A percentile compares a stretch with the other conserved stretches of the same genome.
phyloP scores from a whole-genome alignment of 2,113 vertebrate species.

The Ameiurus melas region DNA sequence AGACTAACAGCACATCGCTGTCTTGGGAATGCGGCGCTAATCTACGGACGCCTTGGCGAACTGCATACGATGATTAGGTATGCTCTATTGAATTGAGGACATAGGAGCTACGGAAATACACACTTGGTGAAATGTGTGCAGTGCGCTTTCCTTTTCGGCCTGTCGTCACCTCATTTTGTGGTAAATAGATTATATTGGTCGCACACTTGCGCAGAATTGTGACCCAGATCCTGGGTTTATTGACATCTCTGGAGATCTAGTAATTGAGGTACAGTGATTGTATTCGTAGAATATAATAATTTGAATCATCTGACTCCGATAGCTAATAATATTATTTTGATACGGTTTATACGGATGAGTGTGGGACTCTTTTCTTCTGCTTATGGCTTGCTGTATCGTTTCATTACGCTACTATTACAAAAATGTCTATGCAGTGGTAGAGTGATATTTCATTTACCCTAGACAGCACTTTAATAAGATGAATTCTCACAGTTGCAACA shows the following conservation, averaged over 20 bases:
- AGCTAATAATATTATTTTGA: not conserved
- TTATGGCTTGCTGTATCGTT: not conserved
- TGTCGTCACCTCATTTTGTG: not conserved
- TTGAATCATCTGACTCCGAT: not conserved
- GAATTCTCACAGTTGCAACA: not conserved
- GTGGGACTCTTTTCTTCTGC: not conserved
- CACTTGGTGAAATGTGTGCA: not conserved
- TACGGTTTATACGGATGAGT: no score
- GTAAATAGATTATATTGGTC: not conserved
- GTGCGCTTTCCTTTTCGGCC: not conserved
- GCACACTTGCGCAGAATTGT: not conserved
- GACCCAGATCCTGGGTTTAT: not conserved
- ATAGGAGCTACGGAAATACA: conserved; percentile 6
- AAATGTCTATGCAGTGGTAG: not conserved
- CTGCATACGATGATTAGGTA: conserved; percentile 26
- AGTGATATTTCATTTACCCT: not conserved
- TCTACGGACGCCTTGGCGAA: conserved; percentile 18
- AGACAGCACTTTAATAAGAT: not conserved
- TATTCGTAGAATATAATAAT: not conserved
- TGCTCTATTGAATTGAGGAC: conserved; percentile 26
- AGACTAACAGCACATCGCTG: conserved; percentile 34
- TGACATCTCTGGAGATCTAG: not conserved
- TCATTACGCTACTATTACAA: not conserved
- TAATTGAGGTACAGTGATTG: not conserved
- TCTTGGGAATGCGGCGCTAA: conserved; percentile 27